Evolutionary conservation across 2,113 vertebrate genomes (phyloP), one percentile per base, ranked within the genome.

Genomic region (Anthoscopus minutus): DNA sequence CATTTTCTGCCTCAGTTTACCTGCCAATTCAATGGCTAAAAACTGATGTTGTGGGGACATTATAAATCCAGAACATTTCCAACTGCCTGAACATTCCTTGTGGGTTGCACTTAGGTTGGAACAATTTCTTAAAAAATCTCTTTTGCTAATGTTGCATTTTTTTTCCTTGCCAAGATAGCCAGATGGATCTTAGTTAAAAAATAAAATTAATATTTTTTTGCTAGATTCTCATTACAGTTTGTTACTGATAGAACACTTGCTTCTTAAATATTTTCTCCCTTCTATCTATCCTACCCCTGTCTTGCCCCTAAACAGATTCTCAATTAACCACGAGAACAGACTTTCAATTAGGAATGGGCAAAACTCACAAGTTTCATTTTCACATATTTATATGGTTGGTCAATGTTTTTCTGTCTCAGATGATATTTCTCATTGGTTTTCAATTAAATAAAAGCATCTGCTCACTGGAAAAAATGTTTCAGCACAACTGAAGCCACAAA

Each of bases 381-480:
- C 48, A 60, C 81, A n/a, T 93, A 61, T 93, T 95, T 94, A 60
- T 73, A 51, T 23, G 69, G 86, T 27, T 92, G 93, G 94, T 94
- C 95, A 95, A 87, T 50, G 89, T 93, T 96, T 81, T 64, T 79
- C 80, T 92, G 37, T 76, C 89, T 91, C 77, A 92, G 77, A 69
- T 88, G 86, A 81, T 95, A 95, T 85, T 92, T 97, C 48, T 64
- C 77, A 89, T 89, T 84, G 86, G 73, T 92, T 92, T 97, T 93
- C 86, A 95, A 94, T 92, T 97, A 95, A 95, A 92, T 86, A 88
- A 91, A 95, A 92, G 91, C 96, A 94, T 96, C 95, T 97, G 94
- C 78, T 96, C 42, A 13, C 44, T 76, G 48, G 65, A 86, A 92
- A 69, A 94, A 85, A 60, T 79, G 40, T 48, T 89, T 81, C 72